A percentile compares a stretch with the other conserved stretches of the same genome.
Conservation (phyloP, 2,888 invertebrate species). For the Gandaritis pyraliata region DNA sequence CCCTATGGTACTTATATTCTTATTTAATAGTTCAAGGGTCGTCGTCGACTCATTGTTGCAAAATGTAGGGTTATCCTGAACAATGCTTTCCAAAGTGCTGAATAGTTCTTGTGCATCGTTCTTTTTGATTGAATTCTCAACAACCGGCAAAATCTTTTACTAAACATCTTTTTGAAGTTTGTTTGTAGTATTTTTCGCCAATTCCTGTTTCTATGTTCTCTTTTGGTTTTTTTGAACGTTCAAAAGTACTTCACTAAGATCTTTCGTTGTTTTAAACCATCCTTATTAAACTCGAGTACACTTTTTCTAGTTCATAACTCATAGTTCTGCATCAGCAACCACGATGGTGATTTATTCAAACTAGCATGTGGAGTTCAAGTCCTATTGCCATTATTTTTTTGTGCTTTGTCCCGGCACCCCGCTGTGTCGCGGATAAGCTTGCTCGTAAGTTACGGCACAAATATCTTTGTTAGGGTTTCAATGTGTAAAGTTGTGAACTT, state of each 20-base stretch:
- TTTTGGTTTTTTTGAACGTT: not conserved
- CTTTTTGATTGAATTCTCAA: slow-evolving; percentile 28
- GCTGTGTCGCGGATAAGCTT: slow-evolving; percentile 54
- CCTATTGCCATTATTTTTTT: slow-evolving; percentile 43
- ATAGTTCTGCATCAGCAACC: slow-evolving; percentile 34
- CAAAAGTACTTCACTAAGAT: too few species aligned
- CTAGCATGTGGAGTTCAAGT: slow-evolving; percentile 45
- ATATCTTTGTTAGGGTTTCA: slow-evolving; percentile 48
- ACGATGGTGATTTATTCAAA: slow-evolving; percentile 38
- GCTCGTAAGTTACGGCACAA: slow-evolving; percentile 53
- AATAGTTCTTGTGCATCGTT: slow-evolving; percentile 29
- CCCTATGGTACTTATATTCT: slow-evolving; percentile 46
- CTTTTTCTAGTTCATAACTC: slow-evolving; percentile 18
- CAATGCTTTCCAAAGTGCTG: slow-evolving; percentile 45
- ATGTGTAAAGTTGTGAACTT: slow-evolving; percentile 36
- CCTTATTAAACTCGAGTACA: not conserved
- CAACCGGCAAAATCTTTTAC: slow-evolving; percentile 19
- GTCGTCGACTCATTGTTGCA: slow-evolving; percentile 55
- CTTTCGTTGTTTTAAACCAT: too few species aligned
- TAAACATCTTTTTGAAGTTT: slow-evolving; percentile 3
- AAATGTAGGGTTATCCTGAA: slow-evolving; percentile 51
- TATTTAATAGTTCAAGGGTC: slow-evolving; percentile 48
- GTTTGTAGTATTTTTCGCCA: not conserved
- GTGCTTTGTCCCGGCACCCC: slow-evolving; percentile 51
- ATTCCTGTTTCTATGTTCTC: not conserved